Base-by-base conservation (phyloP, 2,888 invertebrate species). In the Seladonia tumulorum region DNA sequence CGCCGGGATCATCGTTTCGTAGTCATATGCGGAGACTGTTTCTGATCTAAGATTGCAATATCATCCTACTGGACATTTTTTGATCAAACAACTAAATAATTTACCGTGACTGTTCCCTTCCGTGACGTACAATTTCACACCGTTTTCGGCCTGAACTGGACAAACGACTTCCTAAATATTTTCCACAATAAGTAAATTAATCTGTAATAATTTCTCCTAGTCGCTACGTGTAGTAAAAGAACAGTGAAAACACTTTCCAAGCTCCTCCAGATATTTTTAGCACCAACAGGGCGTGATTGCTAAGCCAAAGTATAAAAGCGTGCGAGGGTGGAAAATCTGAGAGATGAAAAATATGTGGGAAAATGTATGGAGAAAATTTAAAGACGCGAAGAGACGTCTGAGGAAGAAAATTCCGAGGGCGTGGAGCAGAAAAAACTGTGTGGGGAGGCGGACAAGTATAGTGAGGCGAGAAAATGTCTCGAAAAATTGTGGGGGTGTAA, bases 1-100 rank as follows among this genome's bases (percentile, higher is more conserved):
- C 53, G 60, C 76, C 79, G 79, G 74, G 70, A 70, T 76, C 81
- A 73, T 77, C 75, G 39, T 60, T 71, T 77, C 81, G 16, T 45
- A 39, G 85, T 79, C 71, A 82, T 81, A 81, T 76, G 78, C 63
- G 53, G 22, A 25, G 76, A 29, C 75, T 60, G 29, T 60, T 45
- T n/a, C 53, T 12, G 49, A 42, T 53, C 70, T 14, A n/a, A 1
- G 68, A 35, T 39, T 10, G 42, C 12, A 42, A 68, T 66, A 35
- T 5, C 2, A 53, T 53, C 53, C 22, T n/a, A 2, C 10, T n/a
- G 53, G n/a, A 53, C 53, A 53, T 53, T 53, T n/a, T 53, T 53
- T 42, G n/a, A 2, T 53, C 53, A 10, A 53, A 53, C 1, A 22
- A 22, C 35, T 35, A 35, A 35, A 35, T 5, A 35, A 35, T 35